Base-by-base conservation (phyloP, 2,888 invertebrate genomes). In the Amphipoea lucens region DNA sequence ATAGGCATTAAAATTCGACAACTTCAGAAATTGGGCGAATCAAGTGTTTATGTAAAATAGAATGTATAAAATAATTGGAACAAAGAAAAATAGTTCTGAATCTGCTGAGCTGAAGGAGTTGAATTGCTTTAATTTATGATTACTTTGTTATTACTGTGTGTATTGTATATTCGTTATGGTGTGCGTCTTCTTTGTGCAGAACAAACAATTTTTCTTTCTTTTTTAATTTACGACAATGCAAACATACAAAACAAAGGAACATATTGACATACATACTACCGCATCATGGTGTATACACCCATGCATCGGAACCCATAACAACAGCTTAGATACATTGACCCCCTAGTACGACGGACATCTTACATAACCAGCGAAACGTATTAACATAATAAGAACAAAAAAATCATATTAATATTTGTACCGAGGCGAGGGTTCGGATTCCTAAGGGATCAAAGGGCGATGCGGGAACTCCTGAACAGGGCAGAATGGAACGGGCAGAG, bases 311-410 rank as follows among this genome's bases (percentile, higher is more conserved):
- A n/a, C 40, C 45, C 45, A 48, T n/a, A 76, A 78, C 74, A 68
- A n/a, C n/a, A n/a, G n/a, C n/a, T 68, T 65, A 78, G 63, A 69
- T 76, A 81, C 65, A 76, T 69, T 65, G 40, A 51, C 65, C 73
- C 67, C 70, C 36, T 62, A 66, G 66, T 69, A 57, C 68, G 48
- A 60, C 79, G 74, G 87, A 66, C 81, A 51, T 81, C 81, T 87
- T 76, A 74, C 88, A 63, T 67, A 84, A 79, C 82, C 88, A 87
- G 83, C 85, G 75, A 78, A 73, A 69, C 87, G 79, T 82, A 90
- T 88, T 88, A 90, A 87, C 90, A 90, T 88, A 90, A 90, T 83
- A 86, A 82, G 78, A 87, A 90, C 81, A 86, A 90, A 88, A 89
- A 88, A 90, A 90, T 84, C 87, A 63, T 88, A 88, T 88, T 88